Conservation (phyloP, 1,140 invertebrate species). For the silkworm (Bombyx mori) region DNA sequence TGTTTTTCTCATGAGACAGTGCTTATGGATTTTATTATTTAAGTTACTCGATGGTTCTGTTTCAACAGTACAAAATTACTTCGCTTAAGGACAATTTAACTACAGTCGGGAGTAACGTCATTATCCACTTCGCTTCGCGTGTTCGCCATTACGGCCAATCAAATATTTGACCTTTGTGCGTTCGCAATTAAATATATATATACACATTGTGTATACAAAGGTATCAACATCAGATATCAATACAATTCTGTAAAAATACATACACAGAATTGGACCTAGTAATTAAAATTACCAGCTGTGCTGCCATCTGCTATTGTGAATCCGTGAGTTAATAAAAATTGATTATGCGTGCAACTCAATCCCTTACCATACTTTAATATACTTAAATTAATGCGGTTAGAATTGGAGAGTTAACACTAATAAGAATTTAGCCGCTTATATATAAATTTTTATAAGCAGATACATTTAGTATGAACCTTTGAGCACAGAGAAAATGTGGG, state of each 20-base stretch:
- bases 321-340: constrained; percentile 28
- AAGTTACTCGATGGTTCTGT: not conserved
- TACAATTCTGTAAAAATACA: too few relatives aligned
- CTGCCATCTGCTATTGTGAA: constrained; percentile 39
- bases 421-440: too few relatives aligned
- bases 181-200: not conserved
- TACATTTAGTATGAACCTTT: too few relatives aligned
- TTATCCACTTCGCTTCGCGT: constrained; percentile 57
- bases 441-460: too few relatives aligned
- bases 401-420: too few relatives aligned
- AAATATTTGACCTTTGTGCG: constrained; percentile 54
- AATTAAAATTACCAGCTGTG: constrained; percentile 23
- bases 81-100: not conserved
- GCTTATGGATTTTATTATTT: too few relatives aligned
- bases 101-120: constrained; percentile 30
- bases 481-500: too few relatives aligned
- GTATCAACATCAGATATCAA: too few relatives aligned
- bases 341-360: constrained; percentile 30
- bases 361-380: not conserved
- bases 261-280: too few relatives aligned
- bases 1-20: constrained; percentile 21
- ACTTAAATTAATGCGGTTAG: too few relatives aligned
- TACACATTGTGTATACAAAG: too few relatives aligned
- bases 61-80: not conserved
- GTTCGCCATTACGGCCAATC: constrained; percentile 51